These are phyloP conservation scores for Sesia apiformis DNA, from an alignment of 2,888 invertebrate species.

Conservation along the genomic window DNA sequence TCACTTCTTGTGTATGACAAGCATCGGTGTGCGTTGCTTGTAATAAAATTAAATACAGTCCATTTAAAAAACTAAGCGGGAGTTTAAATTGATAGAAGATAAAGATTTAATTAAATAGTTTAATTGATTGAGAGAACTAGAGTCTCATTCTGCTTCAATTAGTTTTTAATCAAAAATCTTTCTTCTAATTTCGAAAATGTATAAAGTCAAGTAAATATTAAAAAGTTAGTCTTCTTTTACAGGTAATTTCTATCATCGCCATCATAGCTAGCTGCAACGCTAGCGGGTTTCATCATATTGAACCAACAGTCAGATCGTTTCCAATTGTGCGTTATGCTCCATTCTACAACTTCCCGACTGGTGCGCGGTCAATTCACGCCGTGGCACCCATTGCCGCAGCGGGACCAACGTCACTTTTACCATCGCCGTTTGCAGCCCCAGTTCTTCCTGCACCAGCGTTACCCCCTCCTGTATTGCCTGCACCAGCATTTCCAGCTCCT, in stretches of 20 bases:
- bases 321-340: slow-evolving; percentile 63
- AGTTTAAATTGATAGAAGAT: too few relatives aligned
- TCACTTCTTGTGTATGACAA: too few relatives aligned
- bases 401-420: slow-evolving; percentile 9
- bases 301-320: slow-evolving; percentile 43
- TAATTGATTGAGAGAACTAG: too few relatives aligned
- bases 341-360: slow-evolving; percentile 60
- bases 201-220: neutral
- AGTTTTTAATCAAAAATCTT: too few relatives aligned
- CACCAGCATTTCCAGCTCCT: slow-evolving; percentile 7
- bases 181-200: too few relatives aligned
- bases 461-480: slow-evolving; percentile 19
- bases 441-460: slow-evolving; percentile 13
- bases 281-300: slow-evolving; percentile 54
- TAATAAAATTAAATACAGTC: too few relatives aligned
- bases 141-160: too few relatives aligned
- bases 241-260: slow-evolving; percentile 41
- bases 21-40: too few relatives aligned
- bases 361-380: slow-evolving; percentile 55
- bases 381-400: slow-evolving; percentile 40
- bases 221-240: slow-evolving; percentile 14
- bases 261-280: slow-evolving; percentile 57
- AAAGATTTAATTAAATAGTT: too few relatives aligned
- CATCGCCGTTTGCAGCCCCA: slow-evolving; percentile 21
- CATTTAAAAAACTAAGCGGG: too few relatives aligned